phyloP scores from a whole-genome alignment of 1,140 invertebrate genomes.

The Atopsyche davidsoni region DNA sequence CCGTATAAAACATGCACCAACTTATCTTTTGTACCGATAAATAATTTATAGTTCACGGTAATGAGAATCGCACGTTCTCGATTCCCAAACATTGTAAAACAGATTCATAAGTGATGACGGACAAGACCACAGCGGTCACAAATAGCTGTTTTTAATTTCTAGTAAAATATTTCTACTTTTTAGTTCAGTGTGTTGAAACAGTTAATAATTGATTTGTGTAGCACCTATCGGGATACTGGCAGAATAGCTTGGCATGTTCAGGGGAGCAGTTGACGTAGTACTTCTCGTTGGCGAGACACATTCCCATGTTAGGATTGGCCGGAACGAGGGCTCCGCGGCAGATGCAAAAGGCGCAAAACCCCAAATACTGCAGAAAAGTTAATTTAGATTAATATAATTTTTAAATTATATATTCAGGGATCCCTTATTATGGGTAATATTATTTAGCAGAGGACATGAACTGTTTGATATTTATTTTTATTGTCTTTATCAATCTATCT shows the following conservation, averaged over 20 bases:
- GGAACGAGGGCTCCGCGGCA: conserved; percentile 57
- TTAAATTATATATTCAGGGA: neutral
- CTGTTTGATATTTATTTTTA: neutral
- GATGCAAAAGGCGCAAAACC: conserved; percentile 58
- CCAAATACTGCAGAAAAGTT: conserved; percentile 50
- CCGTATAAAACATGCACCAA: too few species aligned
- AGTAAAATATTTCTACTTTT: too few species aligned
- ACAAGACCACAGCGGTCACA: too few species aligned
- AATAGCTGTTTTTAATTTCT: too few species aligned
- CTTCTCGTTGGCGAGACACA: conserved; percentile 48
- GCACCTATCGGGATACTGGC: conserved; percentile 54
- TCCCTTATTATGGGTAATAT: too few species aligned
- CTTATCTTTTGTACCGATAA: too few species aligned
- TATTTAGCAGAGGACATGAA: too few species aligned
- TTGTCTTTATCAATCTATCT: neutral
- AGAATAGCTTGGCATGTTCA: conserved; percentile 51
- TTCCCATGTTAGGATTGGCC: conserved; percentile 58
- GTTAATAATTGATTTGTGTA: conserved; percentile 14
- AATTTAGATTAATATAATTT: conserved; percentile 9
- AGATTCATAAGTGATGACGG: neutral
- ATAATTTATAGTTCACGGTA: too few species aligned
- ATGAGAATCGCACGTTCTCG: too few species aligned
- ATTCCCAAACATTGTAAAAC: too few species aligned
- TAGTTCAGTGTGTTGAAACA: too few species aligned
- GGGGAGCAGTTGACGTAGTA: conserved; percentile 55